Base-by-base conservation (phyloP, 2,888 invertebrate genomes). In the Pollenia amentaria region DNA sequence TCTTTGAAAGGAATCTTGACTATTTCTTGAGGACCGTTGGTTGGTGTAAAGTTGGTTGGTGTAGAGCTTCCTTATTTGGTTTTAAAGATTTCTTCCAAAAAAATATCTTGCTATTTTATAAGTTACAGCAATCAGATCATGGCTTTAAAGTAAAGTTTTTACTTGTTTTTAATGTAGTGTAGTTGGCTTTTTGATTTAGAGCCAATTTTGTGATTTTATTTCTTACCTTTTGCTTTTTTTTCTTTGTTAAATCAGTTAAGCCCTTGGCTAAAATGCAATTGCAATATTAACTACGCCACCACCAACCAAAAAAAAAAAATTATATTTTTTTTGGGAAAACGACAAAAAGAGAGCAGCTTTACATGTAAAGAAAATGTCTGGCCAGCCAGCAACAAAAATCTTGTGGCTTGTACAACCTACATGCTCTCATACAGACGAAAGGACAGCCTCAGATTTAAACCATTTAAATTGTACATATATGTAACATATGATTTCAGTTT, bases 191-290 rank as follows among this genome's bases (percentile, higher is more conserved):
- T 87, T 87, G 87, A 87, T 87, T 87, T 87, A 87, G 77, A 84
- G 87, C 87, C 87, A 87, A 87, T 84, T 87, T 87, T 80, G 64
- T 69, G 83, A 87, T 67, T 81, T 85, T 79, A n/a, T 75, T 77
- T 79, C 76, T 79, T 80, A 65, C 75, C 73, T 79, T 82, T 51
- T 77, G 72, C 12, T 51, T 42, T 65, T 51, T 51, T 16, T 18
- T 18, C n/a, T 55, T n/a, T 42, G n/a, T 14, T 10, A 87, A 87
- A 87, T 87, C 87, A 84, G 87, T 84, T 87, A 87, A 87, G 87
- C 87, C 84, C 77, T 87, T 84, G 84, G 87, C 84, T 73, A 81
- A 55, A 87, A 84, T 84, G 84, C 87, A 87, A 87, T 87, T 87
- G 87, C 87, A 84, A 84, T 87, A 81, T 67, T 80, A 78, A 70